Conservation (phyloP, 2,888 invertebrate species). For the Calliphora vomitoria region DNA sequence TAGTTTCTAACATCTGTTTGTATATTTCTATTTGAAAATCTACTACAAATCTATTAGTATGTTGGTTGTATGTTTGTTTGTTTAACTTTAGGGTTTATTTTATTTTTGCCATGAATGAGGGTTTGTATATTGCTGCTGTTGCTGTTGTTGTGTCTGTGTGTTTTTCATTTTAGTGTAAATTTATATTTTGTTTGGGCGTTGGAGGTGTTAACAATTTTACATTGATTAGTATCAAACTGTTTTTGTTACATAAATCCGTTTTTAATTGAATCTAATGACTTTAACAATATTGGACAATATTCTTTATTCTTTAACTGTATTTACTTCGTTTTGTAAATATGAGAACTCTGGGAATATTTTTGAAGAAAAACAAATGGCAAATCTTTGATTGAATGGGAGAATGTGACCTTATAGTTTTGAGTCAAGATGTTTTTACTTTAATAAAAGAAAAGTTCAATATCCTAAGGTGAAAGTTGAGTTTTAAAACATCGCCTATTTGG, state of each 20-base stretch:
- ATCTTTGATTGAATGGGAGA: not conserved
- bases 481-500: not conserved
- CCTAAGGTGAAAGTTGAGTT: conserved; percentile 2
- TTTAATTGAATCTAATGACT: conserved; percentile 65
- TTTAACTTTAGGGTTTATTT: conserved; percentile 51
- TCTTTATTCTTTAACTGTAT: not conserved
- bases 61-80: not conserved
- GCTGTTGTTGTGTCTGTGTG: conserved; percentile 17
- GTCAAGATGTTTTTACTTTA: not conserved
- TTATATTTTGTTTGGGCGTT: conserved; percentile 50
- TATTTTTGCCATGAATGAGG: conserved; percentile 35
- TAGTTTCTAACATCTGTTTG: conserved; percentile 68
- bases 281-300: conserved; percentile 23
- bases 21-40: conserved; percentile 47
- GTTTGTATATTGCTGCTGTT: conserved; percentile 10
- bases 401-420: not conserved
- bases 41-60: conserved; percentile 15
- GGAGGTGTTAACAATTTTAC: conserved; percentile 68
- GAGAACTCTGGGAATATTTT: conserved; percentile 51
- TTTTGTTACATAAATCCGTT: conserved; percentile 64
- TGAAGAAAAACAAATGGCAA: not conserved
- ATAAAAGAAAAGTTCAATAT: not conserved
- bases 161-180: not conserved
- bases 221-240: conserved; percentile 70
- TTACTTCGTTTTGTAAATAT: conserved; percentile 18